Percentiles rank a stretch among this genome's conserved stretches.
phyloP scores from a whole-genome alignment of 2,888 invertebrate genomes.

The Synanthedon tipuliformis region DNA sequence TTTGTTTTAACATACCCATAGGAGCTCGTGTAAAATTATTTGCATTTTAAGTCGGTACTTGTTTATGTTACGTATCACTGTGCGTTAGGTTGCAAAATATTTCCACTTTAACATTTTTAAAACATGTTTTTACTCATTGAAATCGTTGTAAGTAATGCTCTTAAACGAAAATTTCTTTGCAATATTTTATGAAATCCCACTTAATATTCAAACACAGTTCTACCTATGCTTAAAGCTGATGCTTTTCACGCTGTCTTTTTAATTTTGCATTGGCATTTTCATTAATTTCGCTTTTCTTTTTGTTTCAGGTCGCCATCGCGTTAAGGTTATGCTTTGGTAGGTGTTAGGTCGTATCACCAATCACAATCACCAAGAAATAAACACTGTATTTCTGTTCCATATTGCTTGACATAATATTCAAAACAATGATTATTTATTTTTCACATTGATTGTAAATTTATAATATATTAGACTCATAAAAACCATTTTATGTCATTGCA shows the following conservation, averaged over 20 bases:
- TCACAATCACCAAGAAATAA: too few species aligned
- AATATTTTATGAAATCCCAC: too few species aligned
- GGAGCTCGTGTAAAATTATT: conserved; percentile 56
- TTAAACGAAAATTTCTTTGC: too few species aligned
- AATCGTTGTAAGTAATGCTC: too few species aligned
- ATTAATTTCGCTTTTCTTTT: conserved; percentile 72
- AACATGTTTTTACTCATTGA: too few species aligned
- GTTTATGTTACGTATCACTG: conserved; percentile 26
- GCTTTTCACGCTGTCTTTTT: background rate
- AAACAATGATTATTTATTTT: too few species aligned
- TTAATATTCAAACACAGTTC: too few species aligned
- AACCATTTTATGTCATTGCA: too few species aligned
- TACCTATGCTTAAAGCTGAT: too few species aligned
- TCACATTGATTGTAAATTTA: too few species aligned
- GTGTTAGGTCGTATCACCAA: conserved; percentile 20
- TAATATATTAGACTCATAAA: too few species aligned
- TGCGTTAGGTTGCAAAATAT: conserved; percentile 12
- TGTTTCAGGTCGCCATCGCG: conserved; percentile 68
- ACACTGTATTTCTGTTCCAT: background rate
- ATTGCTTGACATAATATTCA: too few species aligned
- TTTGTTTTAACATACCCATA: conserved; percentile 63
- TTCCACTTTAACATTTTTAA: conserved; percentile 5
- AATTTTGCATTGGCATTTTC: conserved; percentile 43
- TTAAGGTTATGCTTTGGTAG: conserved; percentile 53
- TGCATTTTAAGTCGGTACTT: conserved; percentile 56